Evolutionary conservation across 2,888 invertebrate genomes (phyloP).

Genomic region (Eilema depressum): DNA sequence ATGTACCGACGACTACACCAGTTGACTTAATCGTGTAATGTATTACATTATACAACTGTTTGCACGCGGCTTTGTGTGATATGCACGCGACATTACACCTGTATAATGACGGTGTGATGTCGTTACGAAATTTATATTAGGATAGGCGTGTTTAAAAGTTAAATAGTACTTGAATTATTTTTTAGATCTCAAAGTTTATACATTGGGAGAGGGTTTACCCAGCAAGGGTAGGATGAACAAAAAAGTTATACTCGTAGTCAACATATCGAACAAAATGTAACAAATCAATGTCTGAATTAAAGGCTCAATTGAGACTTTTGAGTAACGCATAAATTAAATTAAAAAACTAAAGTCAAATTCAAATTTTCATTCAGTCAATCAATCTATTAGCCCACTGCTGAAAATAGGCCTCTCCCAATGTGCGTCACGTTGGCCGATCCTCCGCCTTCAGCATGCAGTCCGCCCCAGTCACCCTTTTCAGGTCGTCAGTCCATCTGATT

Average conservation of each 20-base stretch:
- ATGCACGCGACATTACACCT: conserved; percentile 11
- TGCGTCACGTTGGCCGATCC: too few species aligned
- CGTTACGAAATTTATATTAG: neutral
- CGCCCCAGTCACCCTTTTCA: too few species aligned
- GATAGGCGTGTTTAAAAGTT: neutral
- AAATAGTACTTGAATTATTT: neutral
- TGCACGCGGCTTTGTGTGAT: conserved; percentile 22
- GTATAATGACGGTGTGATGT: neutral
- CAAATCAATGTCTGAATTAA: neutral
- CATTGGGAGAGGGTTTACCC: neutral
- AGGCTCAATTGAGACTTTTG: neutral
- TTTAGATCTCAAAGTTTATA: neutral
- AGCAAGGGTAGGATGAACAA: neutral
- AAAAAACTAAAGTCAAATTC: too few species aligned
- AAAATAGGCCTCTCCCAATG: too few species aligned
- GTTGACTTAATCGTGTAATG: conserved; percentile 34
- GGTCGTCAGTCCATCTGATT: too few species aligned
- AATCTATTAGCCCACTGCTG: too few species aligned
- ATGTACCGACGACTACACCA: conserved; percentile 57
- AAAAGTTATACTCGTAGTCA: neutral
- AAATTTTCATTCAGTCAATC: too few species aligned
- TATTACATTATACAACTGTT: conserved; percentile 37
- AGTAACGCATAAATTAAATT: neutral
- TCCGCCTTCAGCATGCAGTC: too few species aligned
- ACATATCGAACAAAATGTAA: neutral